Evolutionary conservation across 2,888 invertebrate species (phyloP).

Genomic region (Hypsopygia costalis): DNA sequence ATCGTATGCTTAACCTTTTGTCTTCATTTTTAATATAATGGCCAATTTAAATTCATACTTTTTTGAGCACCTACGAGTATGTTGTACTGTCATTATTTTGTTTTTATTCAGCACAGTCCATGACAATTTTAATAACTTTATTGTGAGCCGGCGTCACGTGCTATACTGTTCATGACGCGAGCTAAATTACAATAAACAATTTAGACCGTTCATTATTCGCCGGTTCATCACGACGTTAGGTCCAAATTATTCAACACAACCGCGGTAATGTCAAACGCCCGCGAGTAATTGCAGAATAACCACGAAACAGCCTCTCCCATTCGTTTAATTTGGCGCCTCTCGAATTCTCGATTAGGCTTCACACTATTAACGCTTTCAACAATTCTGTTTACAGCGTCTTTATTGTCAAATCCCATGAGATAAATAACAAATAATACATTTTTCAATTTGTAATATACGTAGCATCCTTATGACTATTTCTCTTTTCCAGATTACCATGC

Average conservation of each 20-base stretch:
- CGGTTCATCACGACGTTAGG: constrained; percentile 64
- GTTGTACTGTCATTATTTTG: constrained; percentile 14
- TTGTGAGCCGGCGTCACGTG: constrained; percentile 63
- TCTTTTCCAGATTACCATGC: constrained; percentile 56
- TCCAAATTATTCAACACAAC: constrained; percentile 69
- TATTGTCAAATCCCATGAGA: too few species aligned
- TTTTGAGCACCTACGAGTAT: constrained; percentile 7
- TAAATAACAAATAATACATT: neutral
- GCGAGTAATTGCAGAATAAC: constrained; percentile 74
- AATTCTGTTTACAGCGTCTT: neutral
- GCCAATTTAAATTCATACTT: constrained; percentile 7
- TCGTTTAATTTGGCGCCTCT: constrained; percentile 67
- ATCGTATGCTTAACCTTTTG: too few species aligned
- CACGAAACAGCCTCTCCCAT: constrained; percentile 58
- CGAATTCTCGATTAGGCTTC: constrained; percentile 37
- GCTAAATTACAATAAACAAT: constrained; percentile 76
- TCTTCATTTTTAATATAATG: too few species aligned
- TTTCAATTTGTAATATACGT: too few species aligned
- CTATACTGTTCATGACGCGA: constrained; percentile 56
- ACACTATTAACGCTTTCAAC: constrained; percentile 1
- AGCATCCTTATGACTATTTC: neutral
- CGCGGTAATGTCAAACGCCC: constrained; percentile 70
- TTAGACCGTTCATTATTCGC: constrained; percentile 66
- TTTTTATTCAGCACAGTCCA: constrained; percentile 21
- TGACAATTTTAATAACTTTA: constrained; percentile 56